Conservation (phyloP, 2,113 vertebrate genomes). For the Noctilio leporinus region DNA sequence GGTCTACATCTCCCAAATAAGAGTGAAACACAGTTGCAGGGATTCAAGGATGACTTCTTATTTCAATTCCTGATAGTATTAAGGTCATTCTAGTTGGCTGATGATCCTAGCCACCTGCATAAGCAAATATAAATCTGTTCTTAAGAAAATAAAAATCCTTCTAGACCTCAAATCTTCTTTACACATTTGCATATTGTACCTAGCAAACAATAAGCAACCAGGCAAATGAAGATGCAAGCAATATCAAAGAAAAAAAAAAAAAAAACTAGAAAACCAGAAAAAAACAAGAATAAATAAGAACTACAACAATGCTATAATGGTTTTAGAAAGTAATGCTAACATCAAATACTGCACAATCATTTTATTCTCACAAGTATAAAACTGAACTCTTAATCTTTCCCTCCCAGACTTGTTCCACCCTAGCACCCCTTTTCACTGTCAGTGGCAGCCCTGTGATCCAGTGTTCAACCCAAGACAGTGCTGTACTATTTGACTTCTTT, state of each 20-base stretch:
- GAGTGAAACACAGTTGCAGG: background rate
- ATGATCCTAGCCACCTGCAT: background rate
- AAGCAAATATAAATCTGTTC: background rate
- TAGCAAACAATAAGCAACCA: background rate
- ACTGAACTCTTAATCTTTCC: background rate
- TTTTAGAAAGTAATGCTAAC: background rate
- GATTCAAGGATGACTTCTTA: background rate
- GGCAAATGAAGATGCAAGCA: background rate
- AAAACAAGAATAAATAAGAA: background rate
- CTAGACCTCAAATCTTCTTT: background rate
- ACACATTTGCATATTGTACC: background rate
- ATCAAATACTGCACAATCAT: background rate
- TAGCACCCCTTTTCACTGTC: background rate
- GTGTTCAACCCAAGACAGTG: too few relatives aligned
- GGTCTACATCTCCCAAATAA: background rate
- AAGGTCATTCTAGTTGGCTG: background rate
- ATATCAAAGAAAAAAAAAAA: background rate
- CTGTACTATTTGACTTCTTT: background rate
- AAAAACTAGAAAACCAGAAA: background rate
- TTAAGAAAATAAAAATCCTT: background rate
- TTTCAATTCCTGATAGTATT: background rate
- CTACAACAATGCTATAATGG: background rate
- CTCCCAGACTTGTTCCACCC: too few relatives aligned
- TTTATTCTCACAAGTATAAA: background rate
- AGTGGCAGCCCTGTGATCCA: background rate